These are phyloP conservation scores for Monopterus albus DNA, from an alignment of 2,113 vertebrate species.

Conservation along the genomic window DNA sequence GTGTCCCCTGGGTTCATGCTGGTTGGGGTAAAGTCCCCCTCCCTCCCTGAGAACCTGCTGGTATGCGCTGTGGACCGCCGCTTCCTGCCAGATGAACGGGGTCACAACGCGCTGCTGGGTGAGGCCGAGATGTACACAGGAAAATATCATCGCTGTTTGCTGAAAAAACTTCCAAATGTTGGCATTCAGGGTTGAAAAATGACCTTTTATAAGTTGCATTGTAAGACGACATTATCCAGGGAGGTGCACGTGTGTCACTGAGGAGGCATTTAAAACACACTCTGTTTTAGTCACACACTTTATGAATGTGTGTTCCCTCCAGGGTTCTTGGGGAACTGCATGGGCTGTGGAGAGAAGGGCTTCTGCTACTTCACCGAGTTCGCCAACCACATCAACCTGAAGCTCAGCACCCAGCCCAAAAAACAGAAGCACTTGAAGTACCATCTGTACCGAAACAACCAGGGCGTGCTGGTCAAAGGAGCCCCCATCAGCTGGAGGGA, in stretches of 20 bases:
- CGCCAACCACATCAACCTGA: constrained; percentile 97
- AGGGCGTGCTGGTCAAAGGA: constrained; percentile 90
- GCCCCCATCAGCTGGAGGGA: constrained; percentile 94
- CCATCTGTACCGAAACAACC: constrained; percentile 89
- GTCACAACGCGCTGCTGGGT: constrained; percentile 94
- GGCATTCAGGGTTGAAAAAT: neutral
- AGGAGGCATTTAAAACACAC: neutral
- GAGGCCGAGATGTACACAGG: constrained; percentile 56
- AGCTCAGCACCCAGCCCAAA: constrained; percentile 95
- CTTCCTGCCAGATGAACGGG: constrained; percentile 94
- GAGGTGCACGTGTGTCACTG: neutral
- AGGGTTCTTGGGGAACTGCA: constrained; percentile 97
- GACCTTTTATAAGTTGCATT: neutral
- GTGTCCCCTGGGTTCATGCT: constrained; percentile 90
- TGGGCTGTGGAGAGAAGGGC: constrained; percentile 96
- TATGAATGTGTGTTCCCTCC: neutral
- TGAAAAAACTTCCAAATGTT: neutral
- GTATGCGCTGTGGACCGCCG: constrained; percentile 94
- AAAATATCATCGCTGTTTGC: neutral
- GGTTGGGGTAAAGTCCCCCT: constrained; percentile 91
- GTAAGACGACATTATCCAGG: neutral
- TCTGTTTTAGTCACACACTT: neutral
- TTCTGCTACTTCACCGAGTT: constrained; percentile 99
- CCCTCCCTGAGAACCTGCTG: constrained; percentile 89
- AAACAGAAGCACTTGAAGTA: constrained; percentile 99